A percentile compares a stretch with the other conserved stretches of the same genome.
phyloP scores from a whole-genome alignment of 2,797 vertebrate species.

The Ibycter americanus region DNA sequence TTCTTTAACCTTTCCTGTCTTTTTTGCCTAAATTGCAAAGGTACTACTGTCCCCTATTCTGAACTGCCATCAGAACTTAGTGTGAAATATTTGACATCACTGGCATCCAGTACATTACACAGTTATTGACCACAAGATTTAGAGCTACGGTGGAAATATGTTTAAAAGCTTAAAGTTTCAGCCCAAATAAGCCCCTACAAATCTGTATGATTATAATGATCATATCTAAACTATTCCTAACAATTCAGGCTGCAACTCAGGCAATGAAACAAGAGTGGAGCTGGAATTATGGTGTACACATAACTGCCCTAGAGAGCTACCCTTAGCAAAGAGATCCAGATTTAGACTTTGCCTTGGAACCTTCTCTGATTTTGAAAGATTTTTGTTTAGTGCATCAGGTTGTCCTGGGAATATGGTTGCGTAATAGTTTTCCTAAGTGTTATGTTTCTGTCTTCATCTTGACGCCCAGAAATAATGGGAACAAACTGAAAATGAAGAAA shows the following conservation, averaged over 20 bases:
- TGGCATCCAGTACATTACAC: neutral
- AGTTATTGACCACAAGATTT: neutral
- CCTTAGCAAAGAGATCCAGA: neutral
- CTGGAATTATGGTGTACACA: neutral
- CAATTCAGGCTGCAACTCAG: neutral
- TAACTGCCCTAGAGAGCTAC: neutral
- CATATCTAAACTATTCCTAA: neutral
- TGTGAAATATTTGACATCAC: neutral
- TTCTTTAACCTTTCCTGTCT: neutral
- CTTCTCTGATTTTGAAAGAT: neutral
- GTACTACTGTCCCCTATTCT: neutral
- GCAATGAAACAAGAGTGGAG: neutral
- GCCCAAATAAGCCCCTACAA: neutral
- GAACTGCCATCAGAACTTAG: neutral
- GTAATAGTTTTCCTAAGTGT: neutral
- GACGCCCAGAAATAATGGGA: neutral
- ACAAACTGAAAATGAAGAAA: neutral
- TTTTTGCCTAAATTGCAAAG: neutral
- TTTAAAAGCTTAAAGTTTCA: neutral
- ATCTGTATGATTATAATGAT: neutral
- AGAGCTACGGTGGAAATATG: neutral
- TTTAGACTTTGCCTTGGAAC: neutral
- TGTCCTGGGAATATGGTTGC: neutral
- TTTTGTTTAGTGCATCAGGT: neutral
- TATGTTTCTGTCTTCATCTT: neutral